Conservation (phyloP, 2,888 invertebrate species). For the Agriotes lineatus region DNA sequence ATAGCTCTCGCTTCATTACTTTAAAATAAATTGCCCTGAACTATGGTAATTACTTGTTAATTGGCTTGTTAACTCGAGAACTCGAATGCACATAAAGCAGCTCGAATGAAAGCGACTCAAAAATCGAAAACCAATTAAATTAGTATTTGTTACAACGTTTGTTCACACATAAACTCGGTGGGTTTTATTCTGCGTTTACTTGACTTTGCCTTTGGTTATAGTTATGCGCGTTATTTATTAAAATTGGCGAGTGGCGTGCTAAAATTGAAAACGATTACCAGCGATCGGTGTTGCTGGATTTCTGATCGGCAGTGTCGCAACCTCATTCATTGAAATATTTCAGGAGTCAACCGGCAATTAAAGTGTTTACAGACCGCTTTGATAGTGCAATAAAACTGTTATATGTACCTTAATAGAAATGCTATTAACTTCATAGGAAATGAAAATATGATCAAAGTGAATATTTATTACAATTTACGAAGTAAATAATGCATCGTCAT, state of each 20-base stretch:
- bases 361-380: no score
- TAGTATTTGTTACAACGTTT: slow-evolving; percentile 2
- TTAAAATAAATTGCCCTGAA: slow-evolving; percentile 14
- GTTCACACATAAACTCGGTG: not conserved
- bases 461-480: no score
- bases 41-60: slow-evolving; percentile 23
- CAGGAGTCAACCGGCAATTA: no score
- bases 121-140: slow-evolving; percentile 18
- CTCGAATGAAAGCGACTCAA: slow-evolving; percentile 1
- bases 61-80: slow-evolving; percentile 15
- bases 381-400: no score
- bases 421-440: no score
- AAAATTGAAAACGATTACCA: not conserved
- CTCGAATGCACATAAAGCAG: slow-evolving; percentile 12
- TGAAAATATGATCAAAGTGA: no score
- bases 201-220: not conserved
- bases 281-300: not conserved
- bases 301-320: not conserved
- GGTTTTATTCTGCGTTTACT: not conserved
- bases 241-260: slow-evolving; percentile 7
- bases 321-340: not conserved
- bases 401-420: no score
- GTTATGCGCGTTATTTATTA: slow-evolving; percentile 9
- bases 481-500: no score
- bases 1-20: slow-evolving; percentile 14